These are phyloP conservation scores for Pseudorhiza aurosa DNA, from an alignment of 30 jellyfish, hydroid and myxozoan genomes.

Conservation along the genomic window DNA sequence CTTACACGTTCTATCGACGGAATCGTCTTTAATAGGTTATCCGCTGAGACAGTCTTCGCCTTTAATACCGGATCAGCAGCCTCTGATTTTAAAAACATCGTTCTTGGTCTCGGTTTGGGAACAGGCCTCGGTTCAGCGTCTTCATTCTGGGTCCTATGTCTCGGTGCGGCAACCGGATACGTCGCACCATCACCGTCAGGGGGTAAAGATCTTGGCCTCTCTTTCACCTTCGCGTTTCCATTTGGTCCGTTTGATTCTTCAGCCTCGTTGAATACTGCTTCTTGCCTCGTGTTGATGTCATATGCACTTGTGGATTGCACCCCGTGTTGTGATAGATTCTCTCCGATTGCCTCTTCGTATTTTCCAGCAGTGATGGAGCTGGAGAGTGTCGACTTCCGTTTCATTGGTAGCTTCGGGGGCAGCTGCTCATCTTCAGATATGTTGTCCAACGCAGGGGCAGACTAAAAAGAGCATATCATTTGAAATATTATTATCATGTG, in stretches of 20 bases:
- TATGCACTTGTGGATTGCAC: conserved; percentile 29
- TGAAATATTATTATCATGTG: too few relatives aligned
- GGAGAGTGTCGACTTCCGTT: conserved; percentile 58
- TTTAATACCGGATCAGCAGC: conserved; percentile 21
- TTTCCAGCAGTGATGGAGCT: conserved; percentile 21
- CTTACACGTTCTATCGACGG: conserved; percentile 52
- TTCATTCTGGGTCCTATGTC: not conserved
- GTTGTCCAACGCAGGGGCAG: conserved; percentile 95
- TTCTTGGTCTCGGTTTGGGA: conserved; percentile 69
- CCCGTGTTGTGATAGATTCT: conserved; percentile 37
- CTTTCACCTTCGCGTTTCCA: conserved; percentile 4
- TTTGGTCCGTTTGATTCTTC: conserved; percentile 8
- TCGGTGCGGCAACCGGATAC: conserved; percentile 7
- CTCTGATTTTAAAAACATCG: conserved; percentile 36
- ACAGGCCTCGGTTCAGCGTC: conserved; percentile 38
- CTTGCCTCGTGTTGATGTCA: conserved; percentile 23
- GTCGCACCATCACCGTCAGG: conserved; percentile 22
- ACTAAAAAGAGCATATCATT: conserved; percentile 73
- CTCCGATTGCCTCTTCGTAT: conserved; percentile 56
- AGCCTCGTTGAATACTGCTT: not conserved
- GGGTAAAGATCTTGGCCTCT: conserved; percentile 65
- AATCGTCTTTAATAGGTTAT: conserved; percentile 25
- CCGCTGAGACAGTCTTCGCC: conserved; percentile 58
- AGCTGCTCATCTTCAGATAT: conserved; percentile 83
- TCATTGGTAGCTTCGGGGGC: conserved; percentile 87